Base-by-base conservation (phyloP, 2,113 vertebrate species). In the Tinamus guttatus region DNA sequence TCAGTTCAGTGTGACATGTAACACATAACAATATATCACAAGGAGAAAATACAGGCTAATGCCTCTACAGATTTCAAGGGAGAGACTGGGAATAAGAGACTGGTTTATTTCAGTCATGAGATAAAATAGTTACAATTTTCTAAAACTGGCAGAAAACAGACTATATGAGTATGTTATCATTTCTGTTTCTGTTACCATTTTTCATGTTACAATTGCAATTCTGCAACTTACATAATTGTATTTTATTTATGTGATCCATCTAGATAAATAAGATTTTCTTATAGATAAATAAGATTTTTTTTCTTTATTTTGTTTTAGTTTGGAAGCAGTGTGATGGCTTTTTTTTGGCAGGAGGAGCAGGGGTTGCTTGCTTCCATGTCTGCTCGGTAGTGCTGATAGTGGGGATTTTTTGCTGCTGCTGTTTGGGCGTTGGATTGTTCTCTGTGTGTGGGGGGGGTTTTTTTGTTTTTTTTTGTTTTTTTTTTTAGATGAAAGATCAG, bases 401-500 rank as follows among this genome's bases (percentile, higher is more conserved):
- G 73, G 85, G 16, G 67, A 78, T 93, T 94, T 77, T 43, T 41
- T 69, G n/a, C 34, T 86, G 64, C 45, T 68, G 0, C 88, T 90
- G 16, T 81, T 89, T 87, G 30, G 78, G 74, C 43, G 73, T 69
- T 82, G 69, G 27, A 21, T 76, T 76, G 75, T 58, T 76, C 67
- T 89, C 81, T 47, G 13, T 11, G 40, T 41, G 40, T 41, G n/a
- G n/a, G n/a, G n/a, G n/a, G 60, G 51, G 25, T 70, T 90, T 16
- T 71, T 91, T 90, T 90, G 71, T 71, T 91, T 90, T 91, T 75
- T 71, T 67, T 90, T 15, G 68, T 71, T 90, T 16, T 73, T 91
- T 90, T 91, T 75, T 73, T n/a, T n/a, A n/a, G n/a, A n/a, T n/a
- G n/a, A n/a, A n/a, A n/a, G n/a, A n/a, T n/a, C n/a, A 65, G 82